Conservation (phyloP, 1,140 invertebrate genomes). For the Ceratina australensis region DNA sequence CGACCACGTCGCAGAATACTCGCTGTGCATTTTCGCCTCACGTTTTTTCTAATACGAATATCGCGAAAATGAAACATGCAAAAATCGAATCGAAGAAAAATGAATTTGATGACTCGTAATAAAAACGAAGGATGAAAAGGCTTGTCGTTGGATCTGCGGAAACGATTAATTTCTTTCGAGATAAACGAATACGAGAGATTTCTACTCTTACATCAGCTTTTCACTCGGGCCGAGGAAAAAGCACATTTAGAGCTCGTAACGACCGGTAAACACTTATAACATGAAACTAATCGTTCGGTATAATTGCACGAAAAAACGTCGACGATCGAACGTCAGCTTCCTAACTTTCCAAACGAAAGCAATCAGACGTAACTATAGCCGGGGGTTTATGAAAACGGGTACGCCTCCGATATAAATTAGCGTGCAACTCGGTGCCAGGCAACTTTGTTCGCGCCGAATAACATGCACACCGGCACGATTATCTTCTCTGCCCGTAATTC, state of each 20-base stretch:
- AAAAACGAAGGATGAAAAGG: too few species aligned
- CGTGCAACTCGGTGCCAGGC: conserved; percentile 7
- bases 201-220: neutral
- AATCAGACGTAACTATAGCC: neutral
- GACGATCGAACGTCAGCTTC: neutral
- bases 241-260: neutral
- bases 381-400: neutral
- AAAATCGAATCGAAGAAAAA: too few species aligned
- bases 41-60: neutral
- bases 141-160: neutral
- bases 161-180: neutral
- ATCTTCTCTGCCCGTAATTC: neutral
- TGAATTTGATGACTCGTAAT: too few species aligned
- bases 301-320: neutral
- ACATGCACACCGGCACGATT: neutral
- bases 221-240: neutral
- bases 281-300: neutral
- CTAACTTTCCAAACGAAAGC: conserved; percentile 3
- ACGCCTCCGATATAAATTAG: neutral
- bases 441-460: neutral
- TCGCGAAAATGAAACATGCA: neutral
- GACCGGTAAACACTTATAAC: neutral
- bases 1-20: conserved; percentile 21
- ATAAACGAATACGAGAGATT: neutral
- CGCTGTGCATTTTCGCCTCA: neutral